Evolutionary conservation across 1,140 invertebrate genomes (phyloP).

Genomic region (Alviniconcha marisindica): DNA sequence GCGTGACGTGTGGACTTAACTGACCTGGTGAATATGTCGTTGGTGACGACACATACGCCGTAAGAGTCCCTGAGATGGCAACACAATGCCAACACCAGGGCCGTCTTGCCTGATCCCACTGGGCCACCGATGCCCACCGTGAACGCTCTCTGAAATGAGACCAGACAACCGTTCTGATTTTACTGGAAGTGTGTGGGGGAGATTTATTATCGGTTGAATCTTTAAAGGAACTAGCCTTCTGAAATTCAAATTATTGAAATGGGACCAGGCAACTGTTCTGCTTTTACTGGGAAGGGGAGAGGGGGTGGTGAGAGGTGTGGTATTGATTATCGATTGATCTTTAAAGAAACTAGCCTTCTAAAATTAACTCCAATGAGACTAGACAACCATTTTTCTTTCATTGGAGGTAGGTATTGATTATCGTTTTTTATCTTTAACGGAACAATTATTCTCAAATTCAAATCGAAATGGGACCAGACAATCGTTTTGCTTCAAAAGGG

Average conservation of each 20-base stretch:
- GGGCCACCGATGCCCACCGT: slow-evolving; percentile 76
- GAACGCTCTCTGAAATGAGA: slow-evolving; percentile 66
- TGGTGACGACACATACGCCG: slow-evolving; percentile 74
- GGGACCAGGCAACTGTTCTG: too few species aligned
- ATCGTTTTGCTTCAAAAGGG: neutral
- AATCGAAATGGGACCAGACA: neutral
- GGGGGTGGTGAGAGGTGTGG: too few species aligned
- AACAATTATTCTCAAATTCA: neutral
- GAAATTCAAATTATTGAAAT: too few species aligned
- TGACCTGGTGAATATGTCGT: slow-evolving; percentile 76
- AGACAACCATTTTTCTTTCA: neutral
- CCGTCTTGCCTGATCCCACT: slow-evolving; percentile 76
- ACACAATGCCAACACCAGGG: slow-evolving; percentile 72
- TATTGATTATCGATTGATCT: too few species aligned
- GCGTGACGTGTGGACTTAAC: too few species aligned
- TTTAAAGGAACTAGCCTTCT: too few species aligned
- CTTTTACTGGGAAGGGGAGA: too few species aligned
- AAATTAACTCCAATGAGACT: too few species aligned
- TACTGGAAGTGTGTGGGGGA: too few species aligned
- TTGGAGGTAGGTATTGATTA: neutral
- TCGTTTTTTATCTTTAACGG: neutral
- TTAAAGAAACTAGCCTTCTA: too few species aligned
- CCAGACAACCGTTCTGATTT: too few species aligned
- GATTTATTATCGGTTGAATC: too few species aligned
- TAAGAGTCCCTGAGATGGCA: slow-evolving; percentile 63